Conservation (phyloP, 2,113 vertebrate genomes). For the Puntigrus tetrazona region DNA sequence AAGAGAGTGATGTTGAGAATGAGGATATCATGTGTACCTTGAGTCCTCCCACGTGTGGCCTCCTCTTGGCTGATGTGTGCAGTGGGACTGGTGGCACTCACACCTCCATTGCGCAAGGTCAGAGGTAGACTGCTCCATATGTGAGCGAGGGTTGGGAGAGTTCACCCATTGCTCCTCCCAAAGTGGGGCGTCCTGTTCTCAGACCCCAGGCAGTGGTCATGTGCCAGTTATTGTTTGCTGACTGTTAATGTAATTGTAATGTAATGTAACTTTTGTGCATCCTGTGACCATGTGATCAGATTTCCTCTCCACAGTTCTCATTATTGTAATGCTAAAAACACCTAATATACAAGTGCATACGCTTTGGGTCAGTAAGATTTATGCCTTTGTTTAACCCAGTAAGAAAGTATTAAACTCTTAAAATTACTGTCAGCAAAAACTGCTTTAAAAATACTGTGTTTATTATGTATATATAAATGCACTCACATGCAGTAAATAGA, state of each 20-base stretch:
- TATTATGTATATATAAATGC: too few species aligned
- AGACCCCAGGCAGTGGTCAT: constrained; percentile 67
- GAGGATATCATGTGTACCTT: constrained; percentile 69
- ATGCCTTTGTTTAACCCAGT: background rate
- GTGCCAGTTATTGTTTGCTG: background rate
- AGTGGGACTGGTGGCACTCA: constrained; percentile 34
- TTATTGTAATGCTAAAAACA: background rate
- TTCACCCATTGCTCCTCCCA: constrained; percentile 47
- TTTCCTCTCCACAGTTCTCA: background rate
- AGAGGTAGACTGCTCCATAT: constrained; percentile 42
- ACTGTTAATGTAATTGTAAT: background rate
- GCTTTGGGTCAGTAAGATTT: background rate
- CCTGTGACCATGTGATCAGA: background rate
- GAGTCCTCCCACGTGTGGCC: constrained; percentile 82
- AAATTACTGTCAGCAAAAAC: background rate
- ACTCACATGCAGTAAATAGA: too few species aligned
- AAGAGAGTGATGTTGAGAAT: background rate
- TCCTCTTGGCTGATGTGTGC: constrained; percentile 84
- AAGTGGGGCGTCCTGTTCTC: constrained; percentile 45
- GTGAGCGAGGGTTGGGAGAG: constrained; percentile 34
- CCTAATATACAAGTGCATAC: background rate
- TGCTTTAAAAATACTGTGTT: background rate
- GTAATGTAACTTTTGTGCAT: background rate
- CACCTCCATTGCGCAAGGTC: constrained; percentile 52
- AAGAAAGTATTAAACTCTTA: background rate